phyloP scores from a whole-genome alignment of 1,140 invertebrate species.

The Mactra quadrangularis region DNA sequence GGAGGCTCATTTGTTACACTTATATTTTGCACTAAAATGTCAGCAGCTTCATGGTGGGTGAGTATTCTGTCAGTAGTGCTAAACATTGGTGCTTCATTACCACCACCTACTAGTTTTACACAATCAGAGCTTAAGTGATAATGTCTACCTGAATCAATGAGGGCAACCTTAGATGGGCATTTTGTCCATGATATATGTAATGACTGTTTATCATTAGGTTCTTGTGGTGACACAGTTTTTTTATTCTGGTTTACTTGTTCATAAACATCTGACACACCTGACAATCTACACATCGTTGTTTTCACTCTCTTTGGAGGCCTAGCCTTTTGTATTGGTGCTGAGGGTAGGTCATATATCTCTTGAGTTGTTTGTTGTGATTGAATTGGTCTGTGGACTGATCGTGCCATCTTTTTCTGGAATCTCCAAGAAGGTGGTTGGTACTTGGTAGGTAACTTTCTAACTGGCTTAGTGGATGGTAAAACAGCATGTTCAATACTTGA shows the following conservation, averaged over 20 bases:
- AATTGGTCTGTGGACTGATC: too few species aligned
- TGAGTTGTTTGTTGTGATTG: too few species aligned
- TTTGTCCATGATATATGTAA: too few species aligned
- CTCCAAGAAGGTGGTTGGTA: too few species aligned
- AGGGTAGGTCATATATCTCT: too few species aligned
- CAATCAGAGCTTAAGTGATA: constrained; percentile 17
- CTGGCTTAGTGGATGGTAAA: too few species aligned
- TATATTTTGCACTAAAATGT: constrained; percentile 19
- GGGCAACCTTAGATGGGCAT: background rate
- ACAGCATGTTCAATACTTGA: too few species aligned
- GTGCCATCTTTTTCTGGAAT: too few species aligned
- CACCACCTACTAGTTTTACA: background rate
- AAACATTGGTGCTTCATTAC: background rate
- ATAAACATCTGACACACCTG: background rate
- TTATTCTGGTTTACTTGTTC: background rate
- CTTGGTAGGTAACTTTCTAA: too few species aligned
- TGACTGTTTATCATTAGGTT: too few species aligned
- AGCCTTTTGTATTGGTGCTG: too few species aligned
- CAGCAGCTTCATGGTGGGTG: constrained; percentile 1
- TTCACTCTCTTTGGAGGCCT: too few species aligned
- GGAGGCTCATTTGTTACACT: constrained; percentile 6
- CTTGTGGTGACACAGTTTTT: background rate
- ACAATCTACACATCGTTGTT: background rate
- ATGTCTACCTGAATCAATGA: background rate
- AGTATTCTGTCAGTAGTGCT: background rate